Base-by-base conservation (phyloP, 2,113 vertebrate species). In the Engystomops pustulosus region DNA sequence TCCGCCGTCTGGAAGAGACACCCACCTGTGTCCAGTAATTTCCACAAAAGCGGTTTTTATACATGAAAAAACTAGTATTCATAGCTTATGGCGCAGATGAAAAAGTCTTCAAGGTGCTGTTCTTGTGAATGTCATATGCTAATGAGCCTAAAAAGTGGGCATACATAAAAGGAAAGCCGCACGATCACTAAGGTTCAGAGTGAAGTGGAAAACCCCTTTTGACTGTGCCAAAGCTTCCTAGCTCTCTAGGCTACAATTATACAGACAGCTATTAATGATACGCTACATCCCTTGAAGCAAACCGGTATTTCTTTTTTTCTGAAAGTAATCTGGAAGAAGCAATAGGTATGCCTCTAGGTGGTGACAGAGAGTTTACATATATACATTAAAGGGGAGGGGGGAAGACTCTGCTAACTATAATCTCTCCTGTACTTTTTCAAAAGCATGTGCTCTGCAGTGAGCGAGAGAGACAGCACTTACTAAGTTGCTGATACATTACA, bases 201-300 rank as follows among this genome's bases (percentile, higher is more conserved):
- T 36, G 51, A 55, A 9, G 71, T 84, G 82, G 82, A 84, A 84
- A 84, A 53, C 74, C 82, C 82, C 82, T 84, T 53, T 58, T 62
- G 32, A 68, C 27, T 70, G 62, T 84, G 82, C 82, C 82, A 84
- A 84, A 84, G 45, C 82, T 78, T 84, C 62, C 62, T 68, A 84
- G 44, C 44, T 84, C 82, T 84, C 34, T 32, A 84, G 82, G 82
- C 82, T 84, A 77, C 72, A 84, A 78, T 78, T 69, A 78, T 76
- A 78, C 82, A 84, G 82, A 69, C 44, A 68, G 68, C 68, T 53
- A 68, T 84, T 84, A 78, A 84, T 84, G 82, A 78, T 78, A 68
- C 30, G 69, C 62, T 78, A 84, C 62, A 84, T 77, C 82, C 82
- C 82, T 84, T 55, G 25, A 53, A 84, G 82, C 82, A 84, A 84